Percentiles rank a stretch among this genome's conserved stretches.
phyloP scores from a whole-genome alignment of 2,888 invertebrate genomes.

The Thereva nobilitata region DNA sequence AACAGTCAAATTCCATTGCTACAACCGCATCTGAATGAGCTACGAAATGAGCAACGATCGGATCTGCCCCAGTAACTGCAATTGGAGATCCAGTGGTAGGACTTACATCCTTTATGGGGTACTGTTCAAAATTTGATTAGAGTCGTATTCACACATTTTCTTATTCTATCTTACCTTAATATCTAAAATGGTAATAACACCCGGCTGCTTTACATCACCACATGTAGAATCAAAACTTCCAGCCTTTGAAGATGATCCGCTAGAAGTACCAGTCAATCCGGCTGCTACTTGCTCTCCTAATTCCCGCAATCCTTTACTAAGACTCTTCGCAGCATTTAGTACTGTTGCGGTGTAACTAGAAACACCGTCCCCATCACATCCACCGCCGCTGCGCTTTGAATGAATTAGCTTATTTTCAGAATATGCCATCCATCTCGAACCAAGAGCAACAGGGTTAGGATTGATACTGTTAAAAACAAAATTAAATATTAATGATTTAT shows the following conservation, averaged over 20 bases:
- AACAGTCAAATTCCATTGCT: slow-evolving; percentile 86
- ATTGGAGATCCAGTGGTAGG: slow-evolving; percentile 54
- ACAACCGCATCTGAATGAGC: slow-evolving; percentile 89
- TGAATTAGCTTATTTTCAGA: slow-evolving; percentile 84
- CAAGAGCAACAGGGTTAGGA: slow-evolving; percentile 83
- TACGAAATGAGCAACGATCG: slow-evolving; percentile 83
- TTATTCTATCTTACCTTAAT: slow-evolving; percentile 64
- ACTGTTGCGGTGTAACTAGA: slow-evolving; percentile 91
- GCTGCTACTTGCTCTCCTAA: slow-evolving; percentile 91
- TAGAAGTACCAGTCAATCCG: slow-evolving; percentile 74
- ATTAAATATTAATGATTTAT: slow-evolving; percentile 1
- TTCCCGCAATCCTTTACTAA: slow-evolving; percentile 87
- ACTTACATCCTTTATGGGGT: slow-evolving; percentile 55
- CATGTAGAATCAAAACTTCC: slow-evolving; percentile 60
- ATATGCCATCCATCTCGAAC: slow-evolving; percentile 81
- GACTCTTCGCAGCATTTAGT: slow-evolving; percentile 90
- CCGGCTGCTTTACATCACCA: slow-evolving; percentile 74
- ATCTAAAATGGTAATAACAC: slow-evolving; percentile 87
- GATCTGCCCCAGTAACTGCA: slow-evolving; percentile 64
- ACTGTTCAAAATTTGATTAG: slow-evolving; percentile 44
- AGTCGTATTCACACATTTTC: neutral
- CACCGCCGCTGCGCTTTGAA: slow-evolving; percentile 78
- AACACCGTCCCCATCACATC: slow-evolving; percentile 82
- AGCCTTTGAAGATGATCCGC: slow-evolving; percentile 56
- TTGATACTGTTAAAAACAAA: slow-evolving; percentile 54